phyloP scores from a whole-genome alignment of 2,888 invertebrate genomes.

The Coleophora flavipennella region DNA sequence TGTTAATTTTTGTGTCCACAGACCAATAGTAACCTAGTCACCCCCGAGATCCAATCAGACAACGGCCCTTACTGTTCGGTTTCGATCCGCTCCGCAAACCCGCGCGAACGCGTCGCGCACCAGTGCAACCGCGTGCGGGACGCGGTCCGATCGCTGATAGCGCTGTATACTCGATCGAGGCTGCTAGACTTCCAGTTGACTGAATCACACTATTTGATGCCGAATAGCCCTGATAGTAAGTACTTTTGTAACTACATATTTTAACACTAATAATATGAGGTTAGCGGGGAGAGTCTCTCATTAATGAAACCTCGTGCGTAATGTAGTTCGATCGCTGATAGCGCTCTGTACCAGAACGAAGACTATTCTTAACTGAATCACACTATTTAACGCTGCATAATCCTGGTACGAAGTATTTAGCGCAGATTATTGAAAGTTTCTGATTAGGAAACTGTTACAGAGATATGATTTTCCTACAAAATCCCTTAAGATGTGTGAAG shows the following conservation, averaged over 20 bases:
- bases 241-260: conserved; percentile 8
- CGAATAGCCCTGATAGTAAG: conserved; percentile 53
- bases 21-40: conserved; percentile 33
- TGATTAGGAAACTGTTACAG: too few species aligned
- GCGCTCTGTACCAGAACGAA: not conserved
- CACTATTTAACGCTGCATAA: too few species aligned
- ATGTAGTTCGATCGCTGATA: not conserved
- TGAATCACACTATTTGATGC: conserved; percentile 70
- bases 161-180: conserved; percentile 88
- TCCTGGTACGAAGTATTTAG: too few species aligned
- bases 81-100: conserved; percentile 69
- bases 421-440: too few species aligned
- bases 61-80: conserved; percentile 81
- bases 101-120: conserved; percentile 74
- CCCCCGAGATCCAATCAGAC: conserved; percentile 78
- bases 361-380: not conserved
- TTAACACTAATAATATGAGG: not conserved
- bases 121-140: conserved; percentile 83
- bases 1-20: conserved; percentile 14
- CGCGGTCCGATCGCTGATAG: conserved; percentile 86
- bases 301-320: not conserved
- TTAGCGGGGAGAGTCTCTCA: not conserved
- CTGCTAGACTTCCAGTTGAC: conserved; percentile 86
- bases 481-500: too few species aligned
- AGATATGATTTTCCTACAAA: too few species aligned